These are phyloP conservation scores for Diachrysia chrysitis DNA, from an alignment of 2,888 invertebrate species.

Conservation along the genomic window DNA sequence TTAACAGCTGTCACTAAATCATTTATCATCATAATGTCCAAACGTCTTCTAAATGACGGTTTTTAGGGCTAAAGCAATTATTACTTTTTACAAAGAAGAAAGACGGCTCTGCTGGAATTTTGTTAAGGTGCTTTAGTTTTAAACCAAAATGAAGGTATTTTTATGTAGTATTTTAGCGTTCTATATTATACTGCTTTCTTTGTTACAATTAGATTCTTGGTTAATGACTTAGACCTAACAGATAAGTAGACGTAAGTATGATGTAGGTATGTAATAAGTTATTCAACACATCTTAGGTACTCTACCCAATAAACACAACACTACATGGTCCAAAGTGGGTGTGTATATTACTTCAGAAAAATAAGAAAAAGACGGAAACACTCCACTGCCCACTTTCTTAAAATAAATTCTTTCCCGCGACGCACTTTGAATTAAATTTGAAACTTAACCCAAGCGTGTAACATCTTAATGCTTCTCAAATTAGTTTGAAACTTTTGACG, in stretches of 20 bases:
- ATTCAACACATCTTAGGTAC: not conserved
- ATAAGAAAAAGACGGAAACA: not conserved
- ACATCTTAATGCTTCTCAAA: conserved; percentile 10
- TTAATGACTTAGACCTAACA: no score
- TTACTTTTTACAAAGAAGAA: not conserved
- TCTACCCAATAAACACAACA: not conserved
- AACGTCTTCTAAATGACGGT: not conserved
- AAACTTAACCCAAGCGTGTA: conserved; percentile 7
- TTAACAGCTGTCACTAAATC: conserved; percentile 1
- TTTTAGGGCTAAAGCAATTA: not conserved
- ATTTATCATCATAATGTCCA: not conserved
- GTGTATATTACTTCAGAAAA: not conserved
- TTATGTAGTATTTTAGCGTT: no score
- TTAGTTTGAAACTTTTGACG: conserved; percentile 10
- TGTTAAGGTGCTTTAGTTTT: not conserved
- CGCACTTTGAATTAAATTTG: conserved; percentile 6
- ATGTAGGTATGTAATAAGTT: no score
- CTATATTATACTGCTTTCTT: no score
- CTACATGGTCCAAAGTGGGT: not conserved
- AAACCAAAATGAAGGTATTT: no score
- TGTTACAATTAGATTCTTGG: no score
- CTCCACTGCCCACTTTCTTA: not conserved
- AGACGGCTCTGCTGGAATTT: not conserved
- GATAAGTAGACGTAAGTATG: no score
- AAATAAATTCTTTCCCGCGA: not conserved